Percentiles rank a stretch among this genome's conserved stretches.
phyloP scores from a whole-genome alignment of 2,113 vertebrate species.

The Saiga tatarica region DNA sequence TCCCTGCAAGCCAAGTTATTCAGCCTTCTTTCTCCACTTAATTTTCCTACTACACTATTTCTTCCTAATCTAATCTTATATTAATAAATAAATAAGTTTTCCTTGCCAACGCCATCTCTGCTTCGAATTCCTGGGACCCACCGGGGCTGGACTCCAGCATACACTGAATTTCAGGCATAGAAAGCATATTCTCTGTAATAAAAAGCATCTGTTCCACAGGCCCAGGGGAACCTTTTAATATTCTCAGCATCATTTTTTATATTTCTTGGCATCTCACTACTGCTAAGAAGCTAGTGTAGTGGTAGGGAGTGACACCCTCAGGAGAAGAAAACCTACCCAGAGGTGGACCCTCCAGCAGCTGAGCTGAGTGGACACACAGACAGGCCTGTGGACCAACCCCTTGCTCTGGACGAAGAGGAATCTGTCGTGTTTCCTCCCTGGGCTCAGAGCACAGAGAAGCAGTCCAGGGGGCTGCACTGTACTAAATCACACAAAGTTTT shows the following conservation, averaged over 20 bases:
- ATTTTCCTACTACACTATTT: too few relatives aligned
- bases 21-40: too few relatives aligned
- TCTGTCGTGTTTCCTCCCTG: not conserved
- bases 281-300: not conserved
- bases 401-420: not conserved
- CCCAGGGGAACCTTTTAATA: not conserved
- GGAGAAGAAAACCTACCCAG: not conserved
- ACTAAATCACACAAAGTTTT: not conserved
- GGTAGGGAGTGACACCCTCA: accelerated
- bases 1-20: too few relatives aligned
- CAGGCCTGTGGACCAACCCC: accelerated
- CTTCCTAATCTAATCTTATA: too few relatives aligned
- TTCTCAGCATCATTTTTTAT: not conserved
- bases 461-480: accelerated
- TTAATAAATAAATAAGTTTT: too few relatives aligned
- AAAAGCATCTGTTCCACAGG: not conserved
- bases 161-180: not conserved
- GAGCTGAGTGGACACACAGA: not conserved
- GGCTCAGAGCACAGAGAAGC: not conserved
- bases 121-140: too few relatives aligned
- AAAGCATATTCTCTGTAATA: not conserved
- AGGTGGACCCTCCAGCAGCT: not conserved
- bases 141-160: too few relatives aligned
- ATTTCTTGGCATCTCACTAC: not conserved
- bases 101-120: too few relatives aligned